These are phyloP conservation scores for Aethes cnicana DNA, from an alignment of 2,888 invertebrate species.

Conservation along the genomic window DNA sequence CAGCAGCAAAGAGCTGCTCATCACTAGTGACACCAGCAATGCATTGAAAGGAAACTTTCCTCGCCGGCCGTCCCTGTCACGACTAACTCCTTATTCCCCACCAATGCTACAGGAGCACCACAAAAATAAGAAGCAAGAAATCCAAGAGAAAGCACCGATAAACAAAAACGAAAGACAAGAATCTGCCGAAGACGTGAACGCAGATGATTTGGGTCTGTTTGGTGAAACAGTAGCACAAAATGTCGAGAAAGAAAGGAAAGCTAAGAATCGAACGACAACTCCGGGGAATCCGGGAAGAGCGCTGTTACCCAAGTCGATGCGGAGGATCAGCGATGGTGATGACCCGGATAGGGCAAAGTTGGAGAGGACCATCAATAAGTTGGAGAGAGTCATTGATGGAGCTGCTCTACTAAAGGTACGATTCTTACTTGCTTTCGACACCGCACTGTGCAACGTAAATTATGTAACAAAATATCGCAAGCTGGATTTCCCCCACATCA, in stretches of 20 bases:
- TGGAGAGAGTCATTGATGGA: slow-evolving; percentile 65
- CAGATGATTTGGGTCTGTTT: slow-evolving; percentile 56
- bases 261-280: background rate
- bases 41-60: slow-evolving; percentile 64
- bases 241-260: slow-evolving; percentile 5
- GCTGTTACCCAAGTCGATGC: background rate
- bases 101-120: slow-evolving; percentile 39
- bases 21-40: slow-evolving; percentile 80
- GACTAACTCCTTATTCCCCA: slow-evolving; percentile 59
- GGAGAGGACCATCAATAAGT: slow-evolving; percentile 54
- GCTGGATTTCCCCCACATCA: too few relatives aligned
- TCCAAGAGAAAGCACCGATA: slow-evolving; percentile 10
- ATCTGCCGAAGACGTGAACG: slow-evolving; percentile 49
- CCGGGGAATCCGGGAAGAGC: slow-evolving; percentile 10
- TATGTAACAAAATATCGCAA: too few relatives aligned
- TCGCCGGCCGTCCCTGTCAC: slow-evolving; percentile 59
- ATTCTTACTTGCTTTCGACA: background rate
- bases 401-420: slow-evolving; percentile 61
- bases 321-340: background rate
- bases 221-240: slow-evolving; percentile 49
- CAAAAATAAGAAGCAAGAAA: slow-evolving; percentile 29
- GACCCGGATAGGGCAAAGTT: slow-evolving; percentile 38
- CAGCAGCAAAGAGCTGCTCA: slow-evolving; percentile 83
- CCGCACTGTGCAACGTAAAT: too few relatives aligned
- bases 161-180: slow-evolving; percentile 28